Evolutionary conservation across 1,140 invertebrate genomes (phyloP).

Genomic region (Eufriesea mexicana): DNA sequence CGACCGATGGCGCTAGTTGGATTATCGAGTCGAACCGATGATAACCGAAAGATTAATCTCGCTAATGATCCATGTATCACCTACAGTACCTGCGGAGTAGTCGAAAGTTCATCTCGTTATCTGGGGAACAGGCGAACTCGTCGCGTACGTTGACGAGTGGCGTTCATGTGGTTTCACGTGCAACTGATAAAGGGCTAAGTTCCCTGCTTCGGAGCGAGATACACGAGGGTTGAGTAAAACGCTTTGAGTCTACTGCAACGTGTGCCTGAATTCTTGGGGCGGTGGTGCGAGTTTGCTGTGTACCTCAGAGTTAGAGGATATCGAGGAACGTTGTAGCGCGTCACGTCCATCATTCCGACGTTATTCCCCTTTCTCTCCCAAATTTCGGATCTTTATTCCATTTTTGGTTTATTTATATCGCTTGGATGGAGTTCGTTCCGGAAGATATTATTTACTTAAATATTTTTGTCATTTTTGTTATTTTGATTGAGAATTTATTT

Average conservation of each 20-base stretch:
- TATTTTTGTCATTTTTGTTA: no score
- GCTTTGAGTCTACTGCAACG: neutral
- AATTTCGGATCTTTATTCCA: no score
- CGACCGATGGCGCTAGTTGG: neutral
- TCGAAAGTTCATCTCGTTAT: slow-evolving; percentile 63
- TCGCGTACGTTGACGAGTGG: slow-evolving; percentile 33
- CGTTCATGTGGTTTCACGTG: slow-evolving; percentile 24
- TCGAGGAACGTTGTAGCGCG: no score
- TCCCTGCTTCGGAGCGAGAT: neutral
- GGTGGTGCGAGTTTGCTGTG: no score
- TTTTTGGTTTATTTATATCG: no score
- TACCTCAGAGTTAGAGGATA: no score
- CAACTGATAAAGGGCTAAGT: slow-evolving; percentile 46
- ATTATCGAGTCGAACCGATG: slow-evolving; percentile 52
- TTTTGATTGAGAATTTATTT: no score
- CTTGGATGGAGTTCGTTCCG: no score
- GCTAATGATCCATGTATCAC: slow-evolving; percentile 65
- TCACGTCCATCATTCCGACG: no score
- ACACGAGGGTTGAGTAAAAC: neutral
- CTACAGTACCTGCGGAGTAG: slow-evolving; percentile 46
- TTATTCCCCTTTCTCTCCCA: no score
- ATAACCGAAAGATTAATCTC: slow-evolving; percentile 43
- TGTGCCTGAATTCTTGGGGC: neutral
- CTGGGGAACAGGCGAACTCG: slow-evolving; percentile 35
- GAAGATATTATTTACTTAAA: no score